phyloP scores from a whole-genome alignment of 1,140 invertebrate species.

The Lanistes nyassanus region DNA sequence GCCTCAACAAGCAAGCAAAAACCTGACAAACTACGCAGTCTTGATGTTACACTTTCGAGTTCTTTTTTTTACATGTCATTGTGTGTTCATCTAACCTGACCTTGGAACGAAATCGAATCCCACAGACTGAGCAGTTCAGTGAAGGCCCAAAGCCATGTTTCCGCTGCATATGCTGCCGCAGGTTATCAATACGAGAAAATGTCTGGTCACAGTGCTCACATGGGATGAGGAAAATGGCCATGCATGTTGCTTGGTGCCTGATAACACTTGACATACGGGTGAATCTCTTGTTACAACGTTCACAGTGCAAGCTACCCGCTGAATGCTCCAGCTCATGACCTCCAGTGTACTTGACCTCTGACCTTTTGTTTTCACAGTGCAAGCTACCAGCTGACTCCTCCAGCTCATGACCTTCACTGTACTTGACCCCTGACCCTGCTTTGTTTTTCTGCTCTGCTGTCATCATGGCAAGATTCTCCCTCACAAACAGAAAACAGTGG shows the following conservation, averaged over 20 bases:
- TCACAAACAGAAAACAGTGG: no score
- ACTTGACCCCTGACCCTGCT: no score
- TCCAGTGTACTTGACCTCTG: no score
- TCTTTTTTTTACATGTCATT: neutral
- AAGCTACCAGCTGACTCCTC: neutral
- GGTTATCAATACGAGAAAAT: constrained; percentile 12
- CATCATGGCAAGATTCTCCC: no score
- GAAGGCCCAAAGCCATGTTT: constrained; percentile 21
- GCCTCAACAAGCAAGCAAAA: no score
- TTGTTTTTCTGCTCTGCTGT: no score
- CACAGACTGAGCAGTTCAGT: constrained; percentile 4
- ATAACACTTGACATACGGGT: constrained; percentile 10
- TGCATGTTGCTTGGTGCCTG: constrained; percentile 11
- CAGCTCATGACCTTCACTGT: neutral
- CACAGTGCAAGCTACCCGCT: neutral
- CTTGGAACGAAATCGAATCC: constrained; percentile 18
- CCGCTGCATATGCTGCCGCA: constrained; percentile 10
- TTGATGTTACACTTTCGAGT: no score
- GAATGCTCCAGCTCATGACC: neutral
- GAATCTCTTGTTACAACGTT: constrained; percentile 1
- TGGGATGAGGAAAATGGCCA: constrained; percentile 6
- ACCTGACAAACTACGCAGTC: no score
- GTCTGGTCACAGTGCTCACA: constrained; percentile 24
- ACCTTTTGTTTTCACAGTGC: neutral
- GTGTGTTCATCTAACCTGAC: constrained; percentile 6